Conservation (phyloP, 2,113 vertebrate genomes). For the Onychostoma macrolepis region DNA sequence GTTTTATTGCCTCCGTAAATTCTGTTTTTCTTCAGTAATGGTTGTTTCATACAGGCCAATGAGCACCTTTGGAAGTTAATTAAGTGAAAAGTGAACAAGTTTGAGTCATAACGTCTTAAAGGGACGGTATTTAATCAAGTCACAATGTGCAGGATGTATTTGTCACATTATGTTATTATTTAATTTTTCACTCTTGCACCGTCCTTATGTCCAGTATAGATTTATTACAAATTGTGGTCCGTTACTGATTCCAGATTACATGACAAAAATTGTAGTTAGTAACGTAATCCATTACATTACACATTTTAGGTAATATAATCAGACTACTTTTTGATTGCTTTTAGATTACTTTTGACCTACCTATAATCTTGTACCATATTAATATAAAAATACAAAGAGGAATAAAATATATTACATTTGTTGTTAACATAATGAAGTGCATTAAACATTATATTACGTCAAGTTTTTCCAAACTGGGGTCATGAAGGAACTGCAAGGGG, state of each 20-base stretch:
- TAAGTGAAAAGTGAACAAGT: not conserved
- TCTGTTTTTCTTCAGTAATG: slow-evolving; percentile 14
- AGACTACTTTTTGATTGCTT: not conserved
- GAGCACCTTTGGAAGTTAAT: slow-evolving; percentile 25
- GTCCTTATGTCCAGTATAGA: not conserved
- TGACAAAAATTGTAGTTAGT: not conserved
- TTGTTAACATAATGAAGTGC: too few relatives aligned
- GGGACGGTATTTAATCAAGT: not conserved
- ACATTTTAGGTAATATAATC: too few relatives aligned
- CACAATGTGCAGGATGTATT: not conserved
- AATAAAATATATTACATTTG: too few relatives aligned
- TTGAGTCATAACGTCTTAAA: slow-evolving; percentile 47
- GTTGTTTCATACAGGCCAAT: not conserved
- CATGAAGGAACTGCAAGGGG: too few relatives aligned
- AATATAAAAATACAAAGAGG: too few relatives aligned
- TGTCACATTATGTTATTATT: not conserved
- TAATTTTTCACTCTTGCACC: not conserved
- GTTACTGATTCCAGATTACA: not conserved
- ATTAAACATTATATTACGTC: too few relatives aligned
- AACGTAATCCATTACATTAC: not conserved
- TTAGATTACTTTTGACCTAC: too few relatives aligned
- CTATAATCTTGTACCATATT: too few relatives aligned
- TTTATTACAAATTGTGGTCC: not conserved
- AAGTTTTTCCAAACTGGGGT: too few relatives aligned
- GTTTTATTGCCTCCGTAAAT: slow-evolving; percentile 32